Percentiles rank a stretch among this genome's conserved stretches.
phyloP scores from a whole-genome alignment of 2,113 vertebrate genomes.

The Muntiacus reevesi region DNA sequence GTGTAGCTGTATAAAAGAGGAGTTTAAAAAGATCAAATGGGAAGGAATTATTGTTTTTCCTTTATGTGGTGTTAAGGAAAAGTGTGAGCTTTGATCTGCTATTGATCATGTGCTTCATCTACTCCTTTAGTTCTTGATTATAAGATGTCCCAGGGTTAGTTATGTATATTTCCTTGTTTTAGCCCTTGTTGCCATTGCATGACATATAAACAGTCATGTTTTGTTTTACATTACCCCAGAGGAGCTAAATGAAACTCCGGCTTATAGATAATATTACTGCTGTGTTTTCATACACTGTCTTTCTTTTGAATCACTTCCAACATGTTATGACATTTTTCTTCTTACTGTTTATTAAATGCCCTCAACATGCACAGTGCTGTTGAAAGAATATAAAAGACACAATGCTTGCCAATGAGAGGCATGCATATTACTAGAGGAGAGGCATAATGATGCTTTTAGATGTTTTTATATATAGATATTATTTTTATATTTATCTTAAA shows the following conservation, averaged over 20 bases:
- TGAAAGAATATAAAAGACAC: conserved; percentile 53
- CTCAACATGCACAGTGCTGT: conserved; percentile 18
- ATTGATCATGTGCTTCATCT: conserved; percentile 13
- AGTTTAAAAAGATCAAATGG: neutral
- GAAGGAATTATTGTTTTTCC: neutral
- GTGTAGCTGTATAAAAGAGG: neutral
- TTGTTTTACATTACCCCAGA: conserved; percentile 27
- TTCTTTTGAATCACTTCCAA: conserved; percentile 52
- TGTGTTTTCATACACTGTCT: conserved; percentile 38
- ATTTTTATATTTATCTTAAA: neutral
- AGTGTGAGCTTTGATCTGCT: neutral
- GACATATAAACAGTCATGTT: neutral
- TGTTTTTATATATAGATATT: neutral
- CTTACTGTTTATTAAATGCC: conserved; percentile 60
- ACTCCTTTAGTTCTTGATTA: neutral
- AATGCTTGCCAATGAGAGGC: conserved; percentile 27
- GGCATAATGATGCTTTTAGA: conserved; percentile 1
- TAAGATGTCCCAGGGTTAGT: conserved; percentile 1
- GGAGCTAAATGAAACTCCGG: conserved; percentile 14
- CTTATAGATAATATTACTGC: conserved; percentile 37
- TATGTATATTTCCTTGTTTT: neutral
- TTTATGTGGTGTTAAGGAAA: conserved; percentile 5
- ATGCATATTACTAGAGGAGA: conserved; percentile 53
- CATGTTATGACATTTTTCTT: conserved; percentile 58
- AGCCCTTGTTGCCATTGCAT: neutral